Conservation (phyloP, 2,888 invertebrate genomes). For the Hemaris fuciformis region DNA sequence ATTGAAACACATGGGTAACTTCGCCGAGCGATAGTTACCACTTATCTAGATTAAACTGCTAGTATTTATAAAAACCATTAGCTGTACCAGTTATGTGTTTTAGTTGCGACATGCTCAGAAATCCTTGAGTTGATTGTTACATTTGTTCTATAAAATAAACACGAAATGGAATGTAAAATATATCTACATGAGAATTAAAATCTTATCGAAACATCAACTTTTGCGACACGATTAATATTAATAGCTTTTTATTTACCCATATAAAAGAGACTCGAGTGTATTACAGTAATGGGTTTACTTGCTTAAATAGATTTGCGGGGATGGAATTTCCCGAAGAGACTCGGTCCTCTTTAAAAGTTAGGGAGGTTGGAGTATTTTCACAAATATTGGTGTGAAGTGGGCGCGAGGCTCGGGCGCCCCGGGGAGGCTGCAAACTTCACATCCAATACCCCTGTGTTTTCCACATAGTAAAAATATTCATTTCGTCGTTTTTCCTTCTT, state of each 20-base stretch:
- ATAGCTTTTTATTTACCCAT: not conserved
- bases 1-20: not conserved
- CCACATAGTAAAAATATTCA: constrained; percentile 67
- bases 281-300: constrained; percentile 9
- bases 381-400: constrained; percentile 63
- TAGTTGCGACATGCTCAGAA: not conserved
- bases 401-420: constrained; percentile 38
- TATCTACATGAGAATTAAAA: not conserved
- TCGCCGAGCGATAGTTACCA: not conserved
- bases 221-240: not conserved
- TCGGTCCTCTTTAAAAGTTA: constrained; percentile 55
- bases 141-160: not conserved
- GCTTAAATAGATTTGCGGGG: constrained; percentile 41
- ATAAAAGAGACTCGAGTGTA: not conserved
- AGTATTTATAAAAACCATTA: not conserved
- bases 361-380: constrained; percentile 52
- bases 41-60: not conserved
- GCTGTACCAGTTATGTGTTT: not conserved
- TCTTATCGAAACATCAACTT: not conserved
- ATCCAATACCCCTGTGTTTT: constrained; percentile 53
- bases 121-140: not conserved
- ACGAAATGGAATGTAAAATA: not conserved
- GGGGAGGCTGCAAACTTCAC: constrained; percentile 42
- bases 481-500: constrained; percentile 37
- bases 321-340: constrained; percentile 39